Evolutionary conservation across 2,888 invertebrate species (phyloP), one percentile per base, ranked within the genome.

Genomic region (Antitype chi): DNA sequence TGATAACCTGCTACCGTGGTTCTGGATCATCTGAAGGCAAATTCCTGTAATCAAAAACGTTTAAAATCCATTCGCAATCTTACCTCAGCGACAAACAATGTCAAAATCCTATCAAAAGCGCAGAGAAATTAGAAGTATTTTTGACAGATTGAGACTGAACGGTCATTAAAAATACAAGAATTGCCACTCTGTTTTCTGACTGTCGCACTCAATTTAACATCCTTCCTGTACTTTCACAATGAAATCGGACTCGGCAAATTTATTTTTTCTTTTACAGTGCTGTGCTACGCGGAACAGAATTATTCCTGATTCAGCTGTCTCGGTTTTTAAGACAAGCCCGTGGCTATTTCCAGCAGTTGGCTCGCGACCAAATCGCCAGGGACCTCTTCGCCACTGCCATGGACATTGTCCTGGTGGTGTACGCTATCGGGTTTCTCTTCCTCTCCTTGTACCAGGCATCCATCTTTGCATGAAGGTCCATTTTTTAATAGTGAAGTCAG

Each of bases 351-450:
- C 83, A 88, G 0, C 85, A 90, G 23, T 5, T 95, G 7, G 88
- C 91, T 0, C 84, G 82, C 0, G 92, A 93, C 7, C 92, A 92
- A 47, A 52, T 90, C 0, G 87, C 92, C 0, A 82, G 92, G 28
- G 93, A 95, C 5, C n/a, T 95, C 5, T 92, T 95, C 79, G 94
- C 95, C 0, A 88, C 93, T 0, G 89, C 90, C 15, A 93, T 95
- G 93, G 95, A 96, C 67, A 60, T 94, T 0, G 87, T 95, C 5
- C 90, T 96, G 0, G 89, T 95, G 0, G 64, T 95, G 0, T 96
- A 96, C 81, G 95, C 94, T 0, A 84, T 95, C 23, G 95, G 95
- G 0, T 96, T 96, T 85, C 91, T 96, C 8, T 74, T 94, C 11
- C 81, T 96, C 15, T 93, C 95, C 2, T 84, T 95, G 87, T 96